Evolutionary conservation across 2,888 invertebrate species (phyloP).

Genomic region (Drosophila putrida): DNA sequence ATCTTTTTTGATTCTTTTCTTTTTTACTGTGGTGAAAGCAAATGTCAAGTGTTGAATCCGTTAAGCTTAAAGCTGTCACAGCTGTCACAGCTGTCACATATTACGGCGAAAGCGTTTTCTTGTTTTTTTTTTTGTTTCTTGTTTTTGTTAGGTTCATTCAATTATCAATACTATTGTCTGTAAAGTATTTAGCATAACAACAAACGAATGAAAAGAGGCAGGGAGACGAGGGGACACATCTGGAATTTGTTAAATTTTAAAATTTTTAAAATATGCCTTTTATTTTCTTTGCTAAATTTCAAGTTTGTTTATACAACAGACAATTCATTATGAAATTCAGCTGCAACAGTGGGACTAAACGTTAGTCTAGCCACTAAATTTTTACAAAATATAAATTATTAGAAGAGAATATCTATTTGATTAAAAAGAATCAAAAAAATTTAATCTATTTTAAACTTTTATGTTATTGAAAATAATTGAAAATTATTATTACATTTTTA

Average conservation of each 20-base stretch:
- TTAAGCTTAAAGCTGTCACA: slow-evolving; percentile 16
- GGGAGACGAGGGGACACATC: not conserved
- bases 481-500: not conserved
- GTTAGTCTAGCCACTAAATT: no score
- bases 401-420: not conserved
- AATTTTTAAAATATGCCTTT: slow-evolving; percentile 3
- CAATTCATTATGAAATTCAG: slow-evolving; percentile 3
- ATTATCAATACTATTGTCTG: slow-evolving; percentile 19
- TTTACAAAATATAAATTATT: no score
- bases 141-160: slow-evolving; percentile 7
- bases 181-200: slow-evolving; percentile 26
- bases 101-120: slow-evolving; percentile 28
- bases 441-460: not conserved
- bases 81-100: slow-evolving; percentile 16
- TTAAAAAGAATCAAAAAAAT: not conserved
- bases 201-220: not conserved
- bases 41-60: slow-evolving; percentile 9
- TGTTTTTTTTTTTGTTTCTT: not conserved
- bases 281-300: slow-evolving; percentile 10
- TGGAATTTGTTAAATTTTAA: not conserved
- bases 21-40: slow-evolving; percentile 25
- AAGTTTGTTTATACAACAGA: slow-evolving; percentile 7
- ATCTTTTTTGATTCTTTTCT: not conserved
- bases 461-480: not conserved
- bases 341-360: not conserved